Base-by-base conservation (phyloP, 2,888 invertebrate species). In the Microchrysa polita region DNA sequence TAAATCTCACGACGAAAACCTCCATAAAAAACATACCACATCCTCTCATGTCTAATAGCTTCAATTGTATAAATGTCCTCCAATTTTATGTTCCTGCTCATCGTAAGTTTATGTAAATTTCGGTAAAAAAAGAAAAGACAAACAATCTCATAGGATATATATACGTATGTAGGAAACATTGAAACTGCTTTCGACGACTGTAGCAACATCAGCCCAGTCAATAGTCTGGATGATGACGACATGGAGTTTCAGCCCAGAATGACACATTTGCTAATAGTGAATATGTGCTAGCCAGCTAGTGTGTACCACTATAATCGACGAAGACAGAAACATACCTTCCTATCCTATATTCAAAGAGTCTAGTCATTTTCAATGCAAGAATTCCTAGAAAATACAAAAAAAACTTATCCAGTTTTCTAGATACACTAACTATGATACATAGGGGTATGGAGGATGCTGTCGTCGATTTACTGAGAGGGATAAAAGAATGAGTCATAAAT, bases 261-360 rank as follows among this genome's bases (percentile, higher is more conserved):
- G 69, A 69, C 69, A 42, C 69, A 69, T 69, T 65, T 65, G 65
- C 65, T 65, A 65, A 65, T 65, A 48, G 44, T 18, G 20, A 48
- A 34, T 61, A 61, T 61, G 40, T 23, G 16, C 18, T 40, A 18
- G 27, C 16, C 5, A n/a, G n/a, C n/a, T n/a, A n/a, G n/a, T n/a
- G n/a, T n/a, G n/a, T n/a, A n/a, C n/a, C n/a, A n/a, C n/a, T 48
- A 48, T 48, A 48, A n/a, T 48, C 4, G 2, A 48, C 48, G 48
- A 4, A 4, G 2, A 48, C 16, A 48, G 12, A 34, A n/a, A 48
- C 48, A 48, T 48, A 48, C 48, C n/a, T n/a, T n/a, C n/a, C 27
- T 34, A 34, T 34, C 4, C 4, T 7, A 34, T 34, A 34, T 7
- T 34, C 27, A 34, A 2, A 34, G 7, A 34, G 27, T 34, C 27